Evolutionary conservation across 1,140 invertebrate genomes (phyloP), one percentile per base, ranked within the genome.

Genomic region (Drosophila nigrodunni): DNA sequence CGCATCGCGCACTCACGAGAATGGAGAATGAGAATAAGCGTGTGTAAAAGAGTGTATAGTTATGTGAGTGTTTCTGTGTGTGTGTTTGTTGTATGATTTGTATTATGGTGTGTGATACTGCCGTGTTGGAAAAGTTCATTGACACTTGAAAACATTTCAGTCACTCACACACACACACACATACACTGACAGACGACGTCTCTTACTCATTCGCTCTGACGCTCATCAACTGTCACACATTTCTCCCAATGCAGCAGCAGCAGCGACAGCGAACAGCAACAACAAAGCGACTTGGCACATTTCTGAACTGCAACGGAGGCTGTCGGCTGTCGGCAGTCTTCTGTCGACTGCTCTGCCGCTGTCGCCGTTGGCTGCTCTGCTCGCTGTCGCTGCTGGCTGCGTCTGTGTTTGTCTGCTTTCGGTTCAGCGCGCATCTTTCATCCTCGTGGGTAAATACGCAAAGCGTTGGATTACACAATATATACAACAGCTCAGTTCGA

Each of bases 161-260:
- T 83, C 80, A 77, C 55, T 77, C 77, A 87, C 60, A 73, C 75
- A 69, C 81, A 76, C 65, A 62, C 64, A 73, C 65, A 68, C 41
- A 61, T 46, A 57, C 46, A 59, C 37, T 34, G 49, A 67, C 69
- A 64, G 54, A 58, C 67, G 66, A 73, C 74, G 69, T 72, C 71
- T 70, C 64, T 89, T 85, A 86, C 85, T 89, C 82, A 86, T 77
- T 87, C 83, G 72, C 78, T 74, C 68, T 81, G 81, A 71, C 85
- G 77, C 87, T 89, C 86, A 86, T 90, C 81, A 90, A 90, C 87
- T 90, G 86, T 90, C 86, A 90, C 86, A 90, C 86, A 90, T 90
- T 90, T 90, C 86, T 86, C 76, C 82, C 77, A 54, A 46, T 80
- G 64, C 77, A 79, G 61, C 77, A 44, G 64, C 77, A 79, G 61